These are phyloP conservation scores for Drosophila lacteicornis DNA, from an alignment of 1,140 invertebrate genomes.

Conservation along the genomic window DNA sequence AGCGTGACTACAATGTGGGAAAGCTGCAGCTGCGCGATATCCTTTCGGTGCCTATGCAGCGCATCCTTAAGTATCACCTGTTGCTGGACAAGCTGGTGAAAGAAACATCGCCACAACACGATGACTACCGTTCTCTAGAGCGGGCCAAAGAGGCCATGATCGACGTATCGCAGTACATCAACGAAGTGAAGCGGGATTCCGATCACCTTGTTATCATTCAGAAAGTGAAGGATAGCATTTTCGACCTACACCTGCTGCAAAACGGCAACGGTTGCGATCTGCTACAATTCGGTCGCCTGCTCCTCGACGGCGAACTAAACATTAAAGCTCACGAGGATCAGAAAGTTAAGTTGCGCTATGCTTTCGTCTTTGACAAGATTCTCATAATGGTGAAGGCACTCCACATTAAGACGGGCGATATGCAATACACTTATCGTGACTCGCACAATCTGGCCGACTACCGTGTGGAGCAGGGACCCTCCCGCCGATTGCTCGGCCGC, in stretches of 20 bases:
- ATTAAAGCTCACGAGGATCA: constrained; percentile 96
- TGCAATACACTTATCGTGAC: constrained; percentile 96
- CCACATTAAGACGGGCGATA: constrained; percentile 90
- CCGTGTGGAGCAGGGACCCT: constrained; percentile 92
- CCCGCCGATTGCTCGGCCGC: constrained; percentile 87
- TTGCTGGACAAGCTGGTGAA: constrained; percentile 96
- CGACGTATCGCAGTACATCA: constrained; percentile 98
- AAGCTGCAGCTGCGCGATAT: constrained; percentile 97
- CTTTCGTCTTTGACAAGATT: constrained; percentile 98
- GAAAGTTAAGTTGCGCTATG: constrained; percentile 93
- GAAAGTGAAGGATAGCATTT: constrained; percentile 94
- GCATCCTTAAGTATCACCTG: constrained; percentile 98
- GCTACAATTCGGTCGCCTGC: constrained; percentile 94
- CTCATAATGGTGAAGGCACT: constrained; percentile 97
- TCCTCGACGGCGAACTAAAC: constrained; percentile 97
- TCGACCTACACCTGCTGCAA: constrained; percentile 91
- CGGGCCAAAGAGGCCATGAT: constrained; percentile 98
- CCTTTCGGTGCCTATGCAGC: constrained; percentile 98
- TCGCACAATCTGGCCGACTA: constrained; percentile 94
- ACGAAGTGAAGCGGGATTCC: constrained; percentile 98
- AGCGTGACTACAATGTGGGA: constrained; percentile 96
- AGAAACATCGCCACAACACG: constrained; percentile 93
- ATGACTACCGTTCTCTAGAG: constrained; percentile 93
- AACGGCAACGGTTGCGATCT: constrained; percentile 91
- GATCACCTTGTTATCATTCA: constrained; percentile 96